Percentiles rank a stretch among this genome's conserved stretches.
Conservation (phyloP, 2,113 vertebrate species). For the Terrapene triunguis region DNA sequence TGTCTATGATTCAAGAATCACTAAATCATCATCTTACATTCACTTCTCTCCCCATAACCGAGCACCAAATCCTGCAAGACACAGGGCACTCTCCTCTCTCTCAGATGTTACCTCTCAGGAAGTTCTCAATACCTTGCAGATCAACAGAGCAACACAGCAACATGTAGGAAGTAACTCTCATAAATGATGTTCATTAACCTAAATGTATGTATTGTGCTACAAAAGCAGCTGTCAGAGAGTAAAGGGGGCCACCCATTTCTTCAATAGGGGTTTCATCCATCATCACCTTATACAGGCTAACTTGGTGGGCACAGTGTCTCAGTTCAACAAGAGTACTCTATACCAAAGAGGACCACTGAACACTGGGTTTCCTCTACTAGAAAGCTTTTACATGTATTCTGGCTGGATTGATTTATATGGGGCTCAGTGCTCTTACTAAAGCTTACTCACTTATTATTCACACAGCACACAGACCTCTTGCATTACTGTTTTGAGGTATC, state of each 20-base stretch:
- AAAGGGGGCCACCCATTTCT: not conserved
- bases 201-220: not conserved
- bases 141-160: not conserved
- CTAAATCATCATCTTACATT: not conserved
- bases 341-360: not conserved
- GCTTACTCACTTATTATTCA: not conserved
- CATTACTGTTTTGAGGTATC: not conserved
- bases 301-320: not conserved
- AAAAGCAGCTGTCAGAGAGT: not conserved
- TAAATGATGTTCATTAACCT: not conserved
- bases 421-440: not conserved
- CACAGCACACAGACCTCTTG: not conserved
- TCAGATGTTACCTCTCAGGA: not conserved
- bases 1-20: not conserved
- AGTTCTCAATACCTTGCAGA: not conserved
- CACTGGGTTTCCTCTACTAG: not conserved
- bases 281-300: not conserved
- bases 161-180: not conserved
- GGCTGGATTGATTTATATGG: rapidly evolving
- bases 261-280: not conserved
- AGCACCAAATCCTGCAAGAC: not conserved
- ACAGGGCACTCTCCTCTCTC: not conserved
- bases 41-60: not conserved
- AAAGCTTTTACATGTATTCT: not conserved
- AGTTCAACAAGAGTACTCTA: not conserved